Percentiles rank a stretch among this genome's conserved stretches.
These are phyloP conservation scores for Phorcus lineatus DNA, from an alignment of 2,888 invertebrate genomes.

Conservation along the genomic window DNA sequence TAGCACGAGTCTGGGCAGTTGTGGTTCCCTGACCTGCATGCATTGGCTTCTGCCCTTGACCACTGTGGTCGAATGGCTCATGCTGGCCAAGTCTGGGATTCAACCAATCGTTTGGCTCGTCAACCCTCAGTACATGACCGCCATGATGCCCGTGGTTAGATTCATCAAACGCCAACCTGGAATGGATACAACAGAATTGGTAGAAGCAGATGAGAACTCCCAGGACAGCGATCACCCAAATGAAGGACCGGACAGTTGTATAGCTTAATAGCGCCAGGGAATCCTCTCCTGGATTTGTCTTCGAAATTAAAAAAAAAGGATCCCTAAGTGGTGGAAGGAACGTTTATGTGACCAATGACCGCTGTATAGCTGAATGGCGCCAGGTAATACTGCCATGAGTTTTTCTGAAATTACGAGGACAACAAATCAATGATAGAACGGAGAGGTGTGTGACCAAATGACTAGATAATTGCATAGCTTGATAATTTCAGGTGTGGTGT, in stretches of 20 bases:
- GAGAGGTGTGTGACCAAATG: no score
- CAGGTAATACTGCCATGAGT: no score
- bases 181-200: slow-evolving; percentile 41
- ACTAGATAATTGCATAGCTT: no score
- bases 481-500: no score
- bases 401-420: no score
- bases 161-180: slow-evolving; percentile 43
- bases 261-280: no score
- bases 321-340: no score
- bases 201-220: slow-evolving; percentile 30
- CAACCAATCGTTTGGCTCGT: slow-evolving; percentile 37
- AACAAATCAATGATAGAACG: no score
- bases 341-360: no score
- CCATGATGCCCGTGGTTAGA: slow-evolving; percentile 38
- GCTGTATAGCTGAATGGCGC: no score
- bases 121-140: slow-evolving; percentile 38
- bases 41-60: slow-evolving; percentile 39
- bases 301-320: no score
- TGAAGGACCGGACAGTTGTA: neutral
- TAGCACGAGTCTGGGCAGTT: slow-evolving; percentile 37
- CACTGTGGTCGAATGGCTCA: slow-evolving; percentile 42
- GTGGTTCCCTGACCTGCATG: slow-evolving; percentile 29
- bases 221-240: slow-evolving; percentile 34
- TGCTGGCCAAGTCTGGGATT: slow-evolving; percentile 44
- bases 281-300: no score